Conservation (phyloP, 2,113 vertebrate species). For the Percina caprodes region DNA sequence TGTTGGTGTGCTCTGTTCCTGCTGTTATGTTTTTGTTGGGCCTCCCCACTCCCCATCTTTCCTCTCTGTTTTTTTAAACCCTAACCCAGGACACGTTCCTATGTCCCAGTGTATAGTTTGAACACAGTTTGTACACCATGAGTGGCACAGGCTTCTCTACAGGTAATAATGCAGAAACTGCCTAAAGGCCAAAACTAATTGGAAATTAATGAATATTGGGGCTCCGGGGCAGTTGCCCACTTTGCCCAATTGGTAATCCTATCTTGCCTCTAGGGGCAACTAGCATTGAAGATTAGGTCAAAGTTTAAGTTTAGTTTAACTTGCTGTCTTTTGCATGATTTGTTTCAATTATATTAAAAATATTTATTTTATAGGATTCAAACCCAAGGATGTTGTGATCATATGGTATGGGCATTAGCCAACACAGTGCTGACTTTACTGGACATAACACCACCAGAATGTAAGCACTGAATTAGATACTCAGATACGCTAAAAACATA, state of each 20-base stretch:
- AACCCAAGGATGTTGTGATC: slow-evolving; percentile 41
- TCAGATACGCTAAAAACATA: slow-evolving; percentile 2
- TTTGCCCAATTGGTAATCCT: background rate
- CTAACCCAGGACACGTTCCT: too few species aligned
- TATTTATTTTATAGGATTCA: slow-evolving; percentile 40
- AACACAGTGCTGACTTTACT: slow-evolving; percentile 22
- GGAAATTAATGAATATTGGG: background rate
- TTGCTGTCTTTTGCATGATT: background rate
- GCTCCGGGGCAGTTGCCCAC: background rate
- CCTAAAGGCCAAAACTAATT: background rate
- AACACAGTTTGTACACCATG: background rate
- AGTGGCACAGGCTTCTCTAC: background rate
- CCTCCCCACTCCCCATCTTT: too few species aligned
- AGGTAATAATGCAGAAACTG: background rate
- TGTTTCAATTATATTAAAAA: slow-evolving; percentile 39
- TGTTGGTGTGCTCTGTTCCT: too few species aligned
- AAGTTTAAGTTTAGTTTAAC: background rate
- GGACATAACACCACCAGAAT: slow-evolving; percentile 13
- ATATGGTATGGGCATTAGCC: slow-evolving; percentile 25
- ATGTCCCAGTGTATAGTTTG: too few species aligned
- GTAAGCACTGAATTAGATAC: slow-evolving; percentile 27
- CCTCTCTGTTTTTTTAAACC: too few species aligned
- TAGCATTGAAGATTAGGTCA: background rate
- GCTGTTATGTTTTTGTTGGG: too few species aligned
- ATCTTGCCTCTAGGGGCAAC: background rate